Evolutionary conservation across 2,888 invertebrate genomes (phyloP).

Genomic region (Marronus borbonicus): DNA sequence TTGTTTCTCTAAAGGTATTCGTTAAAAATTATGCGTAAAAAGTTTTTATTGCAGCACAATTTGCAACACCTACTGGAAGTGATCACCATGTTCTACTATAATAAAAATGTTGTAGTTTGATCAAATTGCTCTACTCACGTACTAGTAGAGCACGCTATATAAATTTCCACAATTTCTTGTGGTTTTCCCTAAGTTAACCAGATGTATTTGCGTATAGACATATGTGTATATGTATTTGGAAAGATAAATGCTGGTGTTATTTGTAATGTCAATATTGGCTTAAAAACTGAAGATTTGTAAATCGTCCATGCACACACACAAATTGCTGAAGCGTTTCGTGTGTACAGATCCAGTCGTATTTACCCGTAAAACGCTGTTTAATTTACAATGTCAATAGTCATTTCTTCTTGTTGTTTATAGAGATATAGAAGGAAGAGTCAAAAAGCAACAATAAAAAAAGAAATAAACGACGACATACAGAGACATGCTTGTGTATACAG

Average conservation of each 20-base stretch:
- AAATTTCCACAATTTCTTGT: neutral
- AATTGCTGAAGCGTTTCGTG: neutral
- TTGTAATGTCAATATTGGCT: slow-evolving; percentile 47
- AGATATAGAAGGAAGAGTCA: neutral
- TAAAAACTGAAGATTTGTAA: slow-evolving; percentile 46
- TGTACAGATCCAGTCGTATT: neutral
- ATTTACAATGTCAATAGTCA: slow-evolving; percentile 6
- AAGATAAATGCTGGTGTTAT: slow-evolving; percentile 49
- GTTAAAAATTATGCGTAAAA: too few relatives aligned
- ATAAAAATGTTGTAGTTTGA: too few relatives aligned
- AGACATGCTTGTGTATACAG: neutral
- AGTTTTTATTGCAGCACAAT: too few relatives aligned
- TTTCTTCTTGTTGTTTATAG: neutral
- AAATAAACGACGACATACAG: neutral
- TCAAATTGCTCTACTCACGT: too few relatives aligned
- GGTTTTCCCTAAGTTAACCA: neutral
- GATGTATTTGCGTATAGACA: neutral
- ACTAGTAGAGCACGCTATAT: neutral
- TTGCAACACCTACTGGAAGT: too few relatives aligned
- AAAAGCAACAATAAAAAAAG: neutral
- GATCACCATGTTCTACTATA: too few relatives aligned
- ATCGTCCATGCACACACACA: neutral
- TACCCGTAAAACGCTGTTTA: neutral
- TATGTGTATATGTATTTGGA: slow-evolving; percentile 36
- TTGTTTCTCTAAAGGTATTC: too few relatives aligned